Percentiles rank a stretch among this genome's conserved stretches.
Evolutionary conservation across 2,113 vertebrate genomes (phyloP).

Genomic region (pig (Sus scrofa)): T2T-Sscrofa CM000812.6:105055001-105055500

Average conservation of each 20-base stretch:
- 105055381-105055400: not conserved
- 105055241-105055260: not conserved
- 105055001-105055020: too few species aligned
- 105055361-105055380: not conserved
- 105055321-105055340: not conserved
- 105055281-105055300: not conserved
- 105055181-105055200: not conserved
- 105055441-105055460: not conserved
- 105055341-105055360: not conserved
- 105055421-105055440: not conserved
- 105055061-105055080: not conserved
- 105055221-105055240: not conserved
- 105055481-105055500: not conserved
- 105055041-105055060: not conserved
- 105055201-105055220: not conserved
- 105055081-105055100: not conserved
- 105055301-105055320: not conserved
- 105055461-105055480: not conserved
- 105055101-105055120: not conserved
- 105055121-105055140: not conserved
- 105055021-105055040: too few species aligned
- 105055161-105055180: not conserved
- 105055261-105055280: not conserved
- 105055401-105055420: not conserved
- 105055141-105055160: not conserved